Base-by-base conservation (phyloP, 1,140 invertebrate genomes). In the Hestina assimilis region DNA sequence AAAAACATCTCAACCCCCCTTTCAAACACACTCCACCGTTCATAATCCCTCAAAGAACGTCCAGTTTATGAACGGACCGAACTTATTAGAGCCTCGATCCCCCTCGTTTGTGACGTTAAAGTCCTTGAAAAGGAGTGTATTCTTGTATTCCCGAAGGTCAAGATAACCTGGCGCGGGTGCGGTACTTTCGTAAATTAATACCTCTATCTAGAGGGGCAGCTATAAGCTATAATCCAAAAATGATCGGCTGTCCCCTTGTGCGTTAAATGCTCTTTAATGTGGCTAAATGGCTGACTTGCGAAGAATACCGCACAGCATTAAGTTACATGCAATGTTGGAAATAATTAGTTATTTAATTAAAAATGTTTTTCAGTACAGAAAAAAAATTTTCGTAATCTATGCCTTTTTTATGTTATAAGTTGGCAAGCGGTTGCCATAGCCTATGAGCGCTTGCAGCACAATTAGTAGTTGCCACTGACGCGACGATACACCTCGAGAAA, bases 161-260 rank as follows among this genome's bases (percentile, higher is more conserved):
- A 28, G n/a, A 35, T 69, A 73, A 31, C 56, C 35, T 76, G 79
- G 83, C 62, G n/a, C 6, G 35, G 47, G 52, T 46, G 52, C 47
- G 67, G 72, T 69, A 74, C 73, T 76, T 75, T 72, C 69, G 63
- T 69, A 74, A 87, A 84, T 87, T 81, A 87, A 87, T 87, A 82
- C 81, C 69, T 75, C 66, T 82, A 80, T 84, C 79, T 76, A 60
- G 45, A 66, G 66, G 70, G 74, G 75, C 76, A 72, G 74, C 61
- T 72, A 81, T 83, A 80, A 83, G 78, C 63, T 71, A 82, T 84
- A 83, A 86, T 86, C 80, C 79, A 75, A 78, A 84, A 86, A 86
- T 86, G 79, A 86, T 86, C 75, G 78, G 68, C 64, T 78, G 75
- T 83, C 75, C 75, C 78, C 75, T 63, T 59, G 53, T 46, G 59